A percentile compares a stretch with the other conserved stretches of the same genome.
Evolutionary conservation across 2,888 invertebrate species (phyloP).

Genomic region (Smittia aterrima): DNA sequence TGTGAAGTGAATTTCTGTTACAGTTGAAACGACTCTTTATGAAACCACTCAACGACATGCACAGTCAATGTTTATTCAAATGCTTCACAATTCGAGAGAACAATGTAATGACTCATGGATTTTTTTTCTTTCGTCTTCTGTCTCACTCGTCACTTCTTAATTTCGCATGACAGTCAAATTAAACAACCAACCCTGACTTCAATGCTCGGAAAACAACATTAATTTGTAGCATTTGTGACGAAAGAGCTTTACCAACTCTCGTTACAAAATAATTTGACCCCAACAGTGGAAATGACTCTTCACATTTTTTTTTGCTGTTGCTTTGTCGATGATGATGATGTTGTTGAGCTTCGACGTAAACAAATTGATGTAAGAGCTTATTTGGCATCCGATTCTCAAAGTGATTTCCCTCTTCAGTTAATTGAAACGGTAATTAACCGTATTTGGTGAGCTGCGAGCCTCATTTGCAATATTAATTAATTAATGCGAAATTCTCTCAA

Average conservation of each 20-base stretch:
- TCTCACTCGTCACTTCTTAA: conserved; percentile 37
- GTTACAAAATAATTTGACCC: conserved; percentile 12
- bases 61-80: conserved; percentile 17
- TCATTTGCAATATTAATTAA: conserved; percentile 39
- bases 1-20: conserved; percentile 13
- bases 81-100: conserved; percentile 18
- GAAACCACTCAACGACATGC: conserved; percentile 19
- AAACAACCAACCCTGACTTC: neutral
- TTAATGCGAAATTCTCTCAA: conserved; percentile 17
- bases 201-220: neutral
- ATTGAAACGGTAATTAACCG: conserved; percentile 26
- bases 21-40: conserved; percentile 19
- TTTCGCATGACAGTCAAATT: conserved; percentile 40
- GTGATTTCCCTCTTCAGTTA: neutral
- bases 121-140: no score
- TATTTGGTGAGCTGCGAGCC: conserved; percentile 22
- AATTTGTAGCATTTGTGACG: conserved; percentile 3
- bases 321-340: neutral
- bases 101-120: conserved; percentile 37
- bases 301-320: neutral
- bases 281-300: conserved; percentile 10
- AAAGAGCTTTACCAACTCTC: neutral
- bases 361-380: conserved; percentile 2
- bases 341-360: neutral
- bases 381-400: neutral